Conservation (phyloP, 2,113 vertebrate genomes). For the Mormoops blainvillei region DNA sequence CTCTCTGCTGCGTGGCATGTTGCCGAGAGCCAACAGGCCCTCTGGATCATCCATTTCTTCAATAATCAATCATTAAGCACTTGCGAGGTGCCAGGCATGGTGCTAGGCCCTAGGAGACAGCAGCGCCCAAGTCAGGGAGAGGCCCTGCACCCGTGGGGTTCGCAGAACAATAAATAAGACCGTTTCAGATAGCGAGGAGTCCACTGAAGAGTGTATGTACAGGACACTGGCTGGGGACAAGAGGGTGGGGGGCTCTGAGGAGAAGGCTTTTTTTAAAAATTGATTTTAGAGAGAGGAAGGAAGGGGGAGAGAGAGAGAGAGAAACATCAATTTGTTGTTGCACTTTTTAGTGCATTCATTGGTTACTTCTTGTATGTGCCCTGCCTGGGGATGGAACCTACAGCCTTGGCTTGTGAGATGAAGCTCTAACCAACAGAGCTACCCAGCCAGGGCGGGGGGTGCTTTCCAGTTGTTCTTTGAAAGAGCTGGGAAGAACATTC, state of each 20-base stretch:
- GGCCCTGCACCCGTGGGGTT: accelerated
- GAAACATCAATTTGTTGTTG: no score
- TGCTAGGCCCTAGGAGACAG: not conserved
- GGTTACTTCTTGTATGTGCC: no score
- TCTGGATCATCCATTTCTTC: not conserved
- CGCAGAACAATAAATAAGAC: not conserved
- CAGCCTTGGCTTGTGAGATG: no score
- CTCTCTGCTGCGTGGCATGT: not conserved
- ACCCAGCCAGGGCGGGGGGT: not conserved
- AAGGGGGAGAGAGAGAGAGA: no score
- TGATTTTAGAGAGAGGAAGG: no score
- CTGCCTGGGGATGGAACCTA: no score
- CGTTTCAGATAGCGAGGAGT: not conserved
- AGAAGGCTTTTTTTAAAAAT: not conserved
- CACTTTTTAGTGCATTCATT: no score
- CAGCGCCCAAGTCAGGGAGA: not conserved
- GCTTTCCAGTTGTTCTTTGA: not conserved
- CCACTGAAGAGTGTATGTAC: not conserved
- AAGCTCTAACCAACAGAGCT: not conserved
- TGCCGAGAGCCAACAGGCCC: not conserved
- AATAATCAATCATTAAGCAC: not conserved
- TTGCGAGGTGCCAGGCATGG: not conserved
- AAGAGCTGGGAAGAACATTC: not conserved
- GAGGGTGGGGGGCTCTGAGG: not conserved
- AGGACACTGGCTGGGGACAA: not conserved